phyloP scores from a whole-genome alignment of 1,140 invertebrate genomes.

The Trichonephila inaurata region DNA sequence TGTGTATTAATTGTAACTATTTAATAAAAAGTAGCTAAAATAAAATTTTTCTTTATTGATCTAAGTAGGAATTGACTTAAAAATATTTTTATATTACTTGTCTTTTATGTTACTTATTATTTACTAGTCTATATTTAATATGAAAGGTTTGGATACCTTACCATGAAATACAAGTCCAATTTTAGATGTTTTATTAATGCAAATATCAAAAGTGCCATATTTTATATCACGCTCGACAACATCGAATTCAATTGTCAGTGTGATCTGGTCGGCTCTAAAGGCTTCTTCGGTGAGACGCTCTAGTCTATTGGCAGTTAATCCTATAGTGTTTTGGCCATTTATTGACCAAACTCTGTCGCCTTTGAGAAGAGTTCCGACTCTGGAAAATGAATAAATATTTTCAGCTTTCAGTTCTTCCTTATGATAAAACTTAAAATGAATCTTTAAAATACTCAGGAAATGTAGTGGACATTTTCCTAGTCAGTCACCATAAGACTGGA shows the following conservation, averaged over 20 bases:
- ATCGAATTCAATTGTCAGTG: conserved; percentile 36
- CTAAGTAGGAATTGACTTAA: too few species aligned
- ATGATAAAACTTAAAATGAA: too few species aligned
- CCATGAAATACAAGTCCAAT: conserved; percentile 35
- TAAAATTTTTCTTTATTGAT: too few species aligned
- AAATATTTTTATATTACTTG: too few species aligned
- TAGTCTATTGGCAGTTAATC: neutral
- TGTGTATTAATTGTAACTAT: too few species aligned
- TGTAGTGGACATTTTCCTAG: too few species aligned
- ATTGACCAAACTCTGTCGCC: conserved; percentile 25
- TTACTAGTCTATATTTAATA: neutral
- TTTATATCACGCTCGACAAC: neutral
- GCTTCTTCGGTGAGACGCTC: neutral
- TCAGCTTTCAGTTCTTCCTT: too few species aligned
- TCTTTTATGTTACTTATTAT: too few species aligned
- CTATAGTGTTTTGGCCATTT: neutral
- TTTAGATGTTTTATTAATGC: neutral
- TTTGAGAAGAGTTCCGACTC: neutral
- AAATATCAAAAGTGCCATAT: conserved; percentile 30
- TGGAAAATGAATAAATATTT: neutral
- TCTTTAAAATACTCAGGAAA: neutral
- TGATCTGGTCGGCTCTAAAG: neutral
- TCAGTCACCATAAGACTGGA: too few species aligned
- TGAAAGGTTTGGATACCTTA: neutral
- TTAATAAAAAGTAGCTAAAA: too few species aligned